Conservation (phyloP, 2,888 invertebrate species). For the Lomographa bimaculata region DNA sequence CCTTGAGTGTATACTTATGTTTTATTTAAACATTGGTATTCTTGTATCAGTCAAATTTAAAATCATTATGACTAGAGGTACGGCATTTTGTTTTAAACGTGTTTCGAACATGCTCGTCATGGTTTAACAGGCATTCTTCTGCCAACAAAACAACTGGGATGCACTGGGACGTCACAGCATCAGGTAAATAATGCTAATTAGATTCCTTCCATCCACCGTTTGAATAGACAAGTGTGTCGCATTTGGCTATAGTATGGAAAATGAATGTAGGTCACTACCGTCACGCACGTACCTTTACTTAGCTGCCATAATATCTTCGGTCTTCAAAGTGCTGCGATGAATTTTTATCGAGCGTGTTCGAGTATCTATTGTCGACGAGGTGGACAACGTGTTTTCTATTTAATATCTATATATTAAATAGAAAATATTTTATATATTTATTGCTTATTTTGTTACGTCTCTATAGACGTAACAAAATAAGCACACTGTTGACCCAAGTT, state of each 20-base stretch:
- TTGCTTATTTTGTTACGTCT: too few species aligned
- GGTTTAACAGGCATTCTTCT: constrained; percentile 3
- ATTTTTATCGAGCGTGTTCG: constrained; percentile 16
- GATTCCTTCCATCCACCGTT: constrained; percentile 53
- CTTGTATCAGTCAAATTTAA: too few species aligned
- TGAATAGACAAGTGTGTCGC: constrained; percentile 57
- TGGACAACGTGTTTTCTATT: too few species aligned
- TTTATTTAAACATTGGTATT: too few species aligned
- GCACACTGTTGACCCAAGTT: too few species aligned
- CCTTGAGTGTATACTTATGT: too few species aligned
- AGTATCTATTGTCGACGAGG: too few species aligned
- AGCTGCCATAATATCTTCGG: constrained; percentile 24
- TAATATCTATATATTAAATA: too few species aligned
- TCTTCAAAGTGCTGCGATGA: constrained; percentile 35
- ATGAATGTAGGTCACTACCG: constrained; percentile 57
- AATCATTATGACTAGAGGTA: neutral
- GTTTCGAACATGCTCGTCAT: constrained; percentile 12
- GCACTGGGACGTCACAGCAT: constrained; percentile 40
- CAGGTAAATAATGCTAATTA: constrained; percentile 66
- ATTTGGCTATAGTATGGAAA: constrained; percentile 39
- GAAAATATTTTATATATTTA: too few species aligned
- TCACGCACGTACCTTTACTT: constrained; percentile 56
- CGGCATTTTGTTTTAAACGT: neutral
- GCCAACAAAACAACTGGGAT: constrained; percentile 20
- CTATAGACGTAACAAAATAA: too few species aligned